phyloP scores from a whole-genome alignment of 2,888 invertebrate genomes.

The Disparrhopalites patrizii region DNA sequence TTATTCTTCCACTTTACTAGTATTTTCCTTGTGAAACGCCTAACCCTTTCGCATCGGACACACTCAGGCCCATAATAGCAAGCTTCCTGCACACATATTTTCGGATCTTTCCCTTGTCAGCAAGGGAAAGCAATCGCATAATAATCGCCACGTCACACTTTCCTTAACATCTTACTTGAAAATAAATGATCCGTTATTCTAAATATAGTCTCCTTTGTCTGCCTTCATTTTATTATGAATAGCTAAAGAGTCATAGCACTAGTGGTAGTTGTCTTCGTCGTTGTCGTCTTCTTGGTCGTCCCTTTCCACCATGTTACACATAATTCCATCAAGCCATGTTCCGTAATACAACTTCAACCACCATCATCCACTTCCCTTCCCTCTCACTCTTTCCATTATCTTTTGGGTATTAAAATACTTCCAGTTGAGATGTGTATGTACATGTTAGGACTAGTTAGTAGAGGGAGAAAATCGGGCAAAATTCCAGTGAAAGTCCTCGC shows the following conservation, averaged over 20 bases:
- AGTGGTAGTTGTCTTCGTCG: not conserved
- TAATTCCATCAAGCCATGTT: no score
- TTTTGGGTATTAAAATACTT: no score
- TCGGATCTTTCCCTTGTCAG: conserved; percentile 12
- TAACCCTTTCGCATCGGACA: not conserved
- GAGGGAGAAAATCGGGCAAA: no score
- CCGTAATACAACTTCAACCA: no score
- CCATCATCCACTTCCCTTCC: not conserved
- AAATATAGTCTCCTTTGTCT: conserved; percentile 24
- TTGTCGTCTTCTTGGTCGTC: not conserved
- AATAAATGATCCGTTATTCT: conserved; percentile 28
- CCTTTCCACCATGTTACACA: no score
- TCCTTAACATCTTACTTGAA: conserved; percentile 17
- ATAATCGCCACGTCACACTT: conserved; percentile 1
- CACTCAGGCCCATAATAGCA: conserved; percentile 3
- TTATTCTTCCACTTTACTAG: no score
- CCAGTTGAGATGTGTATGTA: no score
- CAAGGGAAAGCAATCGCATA: conserved; percentile 7
- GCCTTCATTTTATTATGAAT: conserved; percentile 21
- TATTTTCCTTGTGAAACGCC: no score
- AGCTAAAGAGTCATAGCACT: conserved; percentile 3
- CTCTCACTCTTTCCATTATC: not conserved
- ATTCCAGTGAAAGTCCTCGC: no score
- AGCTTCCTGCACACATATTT: not conserved
- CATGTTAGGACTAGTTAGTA: no score